Conservation (phyloP, 2,888 invertebrate genomes). For the Carpatolechia fugitivella region DNA sequence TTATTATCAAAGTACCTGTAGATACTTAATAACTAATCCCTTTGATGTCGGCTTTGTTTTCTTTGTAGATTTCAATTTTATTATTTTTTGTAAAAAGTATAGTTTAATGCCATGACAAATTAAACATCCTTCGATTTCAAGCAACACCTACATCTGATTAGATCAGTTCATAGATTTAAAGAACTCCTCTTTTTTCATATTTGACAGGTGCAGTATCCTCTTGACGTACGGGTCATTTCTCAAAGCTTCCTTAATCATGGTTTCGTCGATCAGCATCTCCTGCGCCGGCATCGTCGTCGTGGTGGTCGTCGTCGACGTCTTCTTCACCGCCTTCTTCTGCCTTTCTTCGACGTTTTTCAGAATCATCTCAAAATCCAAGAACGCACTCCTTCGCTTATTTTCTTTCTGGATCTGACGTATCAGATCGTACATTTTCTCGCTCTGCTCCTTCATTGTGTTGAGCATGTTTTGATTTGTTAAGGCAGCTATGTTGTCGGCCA, state of each 20-base stretch:
- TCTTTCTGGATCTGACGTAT: background rate
- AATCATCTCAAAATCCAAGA: constrained; percentile 28
- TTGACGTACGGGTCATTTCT: constrained; percentile 45
- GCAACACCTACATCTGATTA: background rate
- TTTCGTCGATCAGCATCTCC: constrained; percentile 45
- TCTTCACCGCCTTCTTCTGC: constrained; percentile 6
- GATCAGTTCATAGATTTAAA: constrained; percentile 19
- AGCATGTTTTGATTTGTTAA: background rate
- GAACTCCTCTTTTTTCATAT: constrained; percentile 38
- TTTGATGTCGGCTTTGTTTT: no score
- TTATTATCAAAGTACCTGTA: no score
- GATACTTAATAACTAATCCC: no score
- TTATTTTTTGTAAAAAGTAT: no score
- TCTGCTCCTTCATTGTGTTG: constrained; percentile 27
- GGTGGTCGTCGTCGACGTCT: constrained; percentile 1
- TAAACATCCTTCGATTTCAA: no score
- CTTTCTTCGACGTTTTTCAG: constrained; percentile 17
- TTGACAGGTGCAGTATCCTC: constrained; percentile 49
- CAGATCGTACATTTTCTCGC: constrained; percentile 31
- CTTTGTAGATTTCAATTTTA: no score
- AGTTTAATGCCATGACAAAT: no score
- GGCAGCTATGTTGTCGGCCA: background rate
- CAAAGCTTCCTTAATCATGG: constrained; percentile 39
- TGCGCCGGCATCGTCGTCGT: constrained; percentile 28
- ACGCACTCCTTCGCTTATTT: background rate